Evolutionary conservation across 2,797 vertebrate genomes (phyloP).

Genomic region (Manis javanica): DNA sequence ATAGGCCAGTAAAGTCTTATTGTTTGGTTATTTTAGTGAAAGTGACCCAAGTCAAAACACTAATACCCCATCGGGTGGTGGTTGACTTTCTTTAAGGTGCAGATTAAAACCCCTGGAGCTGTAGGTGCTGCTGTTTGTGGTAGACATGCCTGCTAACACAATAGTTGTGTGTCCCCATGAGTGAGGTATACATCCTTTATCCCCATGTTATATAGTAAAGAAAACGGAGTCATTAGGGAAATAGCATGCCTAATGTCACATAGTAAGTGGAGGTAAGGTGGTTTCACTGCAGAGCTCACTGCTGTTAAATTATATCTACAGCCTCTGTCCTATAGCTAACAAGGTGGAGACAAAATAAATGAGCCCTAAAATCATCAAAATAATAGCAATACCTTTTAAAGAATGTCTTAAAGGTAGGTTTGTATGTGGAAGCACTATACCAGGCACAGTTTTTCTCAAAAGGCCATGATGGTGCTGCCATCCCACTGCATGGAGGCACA

Average conservation of each 20-base stretch:
- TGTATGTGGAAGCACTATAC: neutral
- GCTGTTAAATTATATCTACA: neutral
- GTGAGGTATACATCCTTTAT: neutral
- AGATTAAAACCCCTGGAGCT: neutral
- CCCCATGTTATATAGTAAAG: neutral
- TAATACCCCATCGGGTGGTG: neutral
- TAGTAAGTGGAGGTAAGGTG: neutral
- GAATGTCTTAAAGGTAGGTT: neutral
- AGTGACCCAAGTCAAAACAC: neutral
- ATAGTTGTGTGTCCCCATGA: neutral
- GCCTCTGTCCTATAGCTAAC: neutral
- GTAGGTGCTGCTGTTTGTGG: neutral
- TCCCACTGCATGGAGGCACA: neutral
- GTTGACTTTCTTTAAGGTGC: neutral
- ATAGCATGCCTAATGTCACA: neutral
- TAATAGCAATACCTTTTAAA: neutral
- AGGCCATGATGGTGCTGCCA: neutral
- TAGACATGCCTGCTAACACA: constrained; percentile 20
- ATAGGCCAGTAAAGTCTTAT: neutral
- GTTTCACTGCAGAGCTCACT: constrained; percentile 9
- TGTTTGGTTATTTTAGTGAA: constrained; percentile 20
- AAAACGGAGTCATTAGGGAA: neutral
- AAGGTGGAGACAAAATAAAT: neutral
- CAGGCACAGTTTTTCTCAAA: neutral
- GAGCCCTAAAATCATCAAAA: neutral